Evolutionary conservation across 2,797 vertebrate genomes (phyloP).

Genomic region (Poecilia velifera): DNA sequence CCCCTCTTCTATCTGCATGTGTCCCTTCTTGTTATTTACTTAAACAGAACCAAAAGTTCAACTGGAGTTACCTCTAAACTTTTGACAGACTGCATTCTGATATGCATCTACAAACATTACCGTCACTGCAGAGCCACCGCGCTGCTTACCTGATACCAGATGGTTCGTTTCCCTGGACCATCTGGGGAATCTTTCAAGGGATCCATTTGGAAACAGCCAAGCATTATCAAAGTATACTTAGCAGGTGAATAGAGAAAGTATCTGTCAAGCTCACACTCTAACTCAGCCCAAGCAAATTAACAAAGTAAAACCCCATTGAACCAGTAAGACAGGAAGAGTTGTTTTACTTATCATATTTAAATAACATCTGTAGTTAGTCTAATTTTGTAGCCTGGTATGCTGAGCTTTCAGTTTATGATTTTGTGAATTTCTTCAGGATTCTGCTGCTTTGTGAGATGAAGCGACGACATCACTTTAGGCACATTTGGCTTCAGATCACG

Average conservation of each 20-base stretch:
- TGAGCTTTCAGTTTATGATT: neutral
- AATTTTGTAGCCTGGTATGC: neutral
- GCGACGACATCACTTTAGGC: neutral
- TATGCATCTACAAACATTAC: conserved; percentile 14
- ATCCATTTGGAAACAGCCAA: conserved; percentile 1
- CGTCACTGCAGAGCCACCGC: neutral
- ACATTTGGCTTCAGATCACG: neutral
- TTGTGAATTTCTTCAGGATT: neutral
- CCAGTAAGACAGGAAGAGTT: neutral
- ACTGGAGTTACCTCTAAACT: conserved; percentile 1
- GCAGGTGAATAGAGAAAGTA: neutral
- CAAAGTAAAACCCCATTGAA: neutral
- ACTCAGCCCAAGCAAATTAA: neutral
- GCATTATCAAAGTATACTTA: neutral
- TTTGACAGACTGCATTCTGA: conserved; percentile 1
- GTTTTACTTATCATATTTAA: neutral
- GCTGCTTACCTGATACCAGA: conserved; percentile 11
- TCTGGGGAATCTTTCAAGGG: conserved; percentile 14
- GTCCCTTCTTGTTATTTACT: neutral
- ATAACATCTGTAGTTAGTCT: neutral
- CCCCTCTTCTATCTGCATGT: neutral
- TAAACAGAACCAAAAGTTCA: neutral
- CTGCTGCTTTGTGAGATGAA: neutral
- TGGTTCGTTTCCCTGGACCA: conserved; percentile 16
- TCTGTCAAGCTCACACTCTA: conserved; percentile 2